Conservation (phyloP, 2,797 vertebrate genomes). For the Jordanella pulchra region DNA sequence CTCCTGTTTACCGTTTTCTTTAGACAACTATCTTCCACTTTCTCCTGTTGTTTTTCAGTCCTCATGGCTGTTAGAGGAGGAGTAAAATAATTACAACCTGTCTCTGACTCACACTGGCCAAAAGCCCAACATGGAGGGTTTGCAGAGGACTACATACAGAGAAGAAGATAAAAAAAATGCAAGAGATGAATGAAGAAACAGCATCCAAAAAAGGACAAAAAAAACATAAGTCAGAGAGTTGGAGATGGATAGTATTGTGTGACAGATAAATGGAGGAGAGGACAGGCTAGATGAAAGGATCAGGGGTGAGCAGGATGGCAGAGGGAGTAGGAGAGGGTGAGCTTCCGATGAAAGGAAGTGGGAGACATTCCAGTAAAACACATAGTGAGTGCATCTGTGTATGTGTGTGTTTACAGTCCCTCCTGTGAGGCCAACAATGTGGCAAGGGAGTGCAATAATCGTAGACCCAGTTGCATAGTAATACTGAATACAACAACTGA, state of each 20-base stretch:
- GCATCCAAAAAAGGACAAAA: neutral
- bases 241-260: slow-evolving; percentile 28
- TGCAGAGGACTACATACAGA: slow-evolving; percentile 14
- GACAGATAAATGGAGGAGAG: slow-evolving; percentile 50
- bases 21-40: slow-evolving; percentile 19
- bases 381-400: slow-evolving; percentile 52
- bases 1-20: slow-evolving; percentile 17
- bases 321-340: slow-evolving; percentile 62
- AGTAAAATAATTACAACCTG: slow-evolving; percentile 71
- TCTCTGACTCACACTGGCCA: slow-evolving; percentile 65
- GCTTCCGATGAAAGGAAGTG: slow-evolving; percentile 79
- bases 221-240: too few relatives aligned
- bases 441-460: slow-evolving; percentile 52
- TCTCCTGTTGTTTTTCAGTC: slow-evolving; percentile 18
- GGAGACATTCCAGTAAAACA: slow-evolving; percentile 73
- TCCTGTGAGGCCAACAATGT: slow-evolving; percentile 39
- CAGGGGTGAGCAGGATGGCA: slow-evolving; percentile 54
- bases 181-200: neutral
- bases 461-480: slow-evolving; percentile 65
- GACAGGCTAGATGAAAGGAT: slow-evolving; percentile 49
- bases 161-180: neutral
- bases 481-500: slow-evolving; percentile 63
- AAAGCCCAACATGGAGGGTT: slow-evolving; percentile 43
- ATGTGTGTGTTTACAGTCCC: slow-evolving; percentile 7
- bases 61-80: slow-evolving; percentile 55